Base-by-base conservation (phyloP, 1,140 invertebrate genomes). In the Leptinotarsa defecta region DNA sequence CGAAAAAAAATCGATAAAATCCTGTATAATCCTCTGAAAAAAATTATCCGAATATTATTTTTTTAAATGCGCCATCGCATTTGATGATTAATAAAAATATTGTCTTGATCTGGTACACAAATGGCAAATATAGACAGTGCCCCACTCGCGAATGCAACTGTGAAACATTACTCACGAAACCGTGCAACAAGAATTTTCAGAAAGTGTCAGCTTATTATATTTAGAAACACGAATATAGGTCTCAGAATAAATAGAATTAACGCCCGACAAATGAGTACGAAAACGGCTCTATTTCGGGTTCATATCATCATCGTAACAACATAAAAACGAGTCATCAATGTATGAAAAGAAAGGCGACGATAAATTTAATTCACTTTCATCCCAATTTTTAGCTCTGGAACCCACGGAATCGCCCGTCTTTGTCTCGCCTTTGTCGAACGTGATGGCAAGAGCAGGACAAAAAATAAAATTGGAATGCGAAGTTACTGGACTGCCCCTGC, bases 381-480 rank as follows among this genome's bases (percentile, higher is more conserved):
- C 20, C 15, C 52, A 6, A 71, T 75, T 85, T 86, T 52, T 77
- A 91, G 90, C 88, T 24, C 77, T 85, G 63, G 86, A 87, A 81
- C 85, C 86, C 43, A 81, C 85, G 11, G 87, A 90, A 83, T 84
- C 86, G 74, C 91, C 91, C 34, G 83, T 77, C 49, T 91, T 92
- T 75, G 80, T 86, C 4, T 82, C 83, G 70, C 86, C 89, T 8
- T 84, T 91, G n/a, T 88, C 87, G 1, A 89, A 92, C 77, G 87
- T 90, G 13, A 92, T 92, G 87, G 89, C 88, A 17, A 83, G 89
- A 76, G 88, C 89, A 64, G 91, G 91, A 63, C 90, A 92, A 78
- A 91, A 90, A 83, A 85, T 92, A 70, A 89, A 89, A 85, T 86
- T 94, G 61, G 91, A 93, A 81, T 93, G 92, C 83, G 87, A 90